phyloP scores from a whole-genome alignment of 2,888 invertebrate species.

The Mylabris sibirica region DNA sequence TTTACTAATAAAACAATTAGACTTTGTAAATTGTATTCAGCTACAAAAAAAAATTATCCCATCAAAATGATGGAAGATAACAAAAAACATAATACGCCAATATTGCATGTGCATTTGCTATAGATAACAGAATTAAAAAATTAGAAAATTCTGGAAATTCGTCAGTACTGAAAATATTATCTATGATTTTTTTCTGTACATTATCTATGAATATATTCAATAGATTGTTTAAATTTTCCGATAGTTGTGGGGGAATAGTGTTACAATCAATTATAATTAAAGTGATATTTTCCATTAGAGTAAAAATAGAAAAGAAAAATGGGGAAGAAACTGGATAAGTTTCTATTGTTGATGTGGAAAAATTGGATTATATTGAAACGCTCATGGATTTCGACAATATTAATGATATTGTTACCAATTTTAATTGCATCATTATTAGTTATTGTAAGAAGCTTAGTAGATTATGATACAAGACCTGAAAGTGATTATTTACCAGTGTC shows the following conservation, averaged over 20 bases:
- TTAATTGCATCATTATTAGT: slow-evolving; percentile 65
- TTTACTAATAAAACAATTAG: too few species aligned
- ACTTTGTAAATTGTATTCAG: too few species aligned
- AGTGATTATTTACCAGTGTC: not conserved
- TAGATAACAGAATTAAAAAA: not conserved
- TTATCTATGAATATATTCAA: too few species aligned
- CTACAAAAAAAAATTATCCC: too few species aligned
- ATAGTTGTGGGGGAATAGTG: too few species aligned
- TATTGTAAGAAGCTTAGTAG: slow-evolving; percentile 17
- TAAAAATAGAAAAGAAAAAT: slow-evolving; percentile 18
- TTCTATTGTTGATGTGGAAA: slow-evolving; percentile 80
- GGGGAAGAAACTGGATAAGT: slow-evolving; percentile 55
- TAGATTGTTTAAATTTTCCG: too few species aligned
- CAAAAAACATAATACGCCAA: not conserved
- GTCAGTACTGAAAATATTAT: not conserved
- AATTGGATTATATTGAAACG: slow-evolving; percentile 79
- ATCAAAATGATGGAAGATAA: too few species aligned
- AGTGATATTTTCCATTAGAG: too few species aligned
- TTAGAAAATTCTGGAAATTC: not conserved
- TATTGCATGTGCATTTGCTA: not conserved
- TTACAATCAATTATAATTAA: too few species aligned
- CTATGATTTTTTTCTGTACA: not conserved
- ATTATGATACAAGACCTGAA: not conserved
- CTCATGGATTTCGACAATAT: slow-evolving; percentile 70
- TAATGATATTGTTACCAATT: slow-evolving; percentile 73